phyloP scores from a whole-genome alignment of 2,888 invertebrate species.

The Hetaerina titia region DNA sequence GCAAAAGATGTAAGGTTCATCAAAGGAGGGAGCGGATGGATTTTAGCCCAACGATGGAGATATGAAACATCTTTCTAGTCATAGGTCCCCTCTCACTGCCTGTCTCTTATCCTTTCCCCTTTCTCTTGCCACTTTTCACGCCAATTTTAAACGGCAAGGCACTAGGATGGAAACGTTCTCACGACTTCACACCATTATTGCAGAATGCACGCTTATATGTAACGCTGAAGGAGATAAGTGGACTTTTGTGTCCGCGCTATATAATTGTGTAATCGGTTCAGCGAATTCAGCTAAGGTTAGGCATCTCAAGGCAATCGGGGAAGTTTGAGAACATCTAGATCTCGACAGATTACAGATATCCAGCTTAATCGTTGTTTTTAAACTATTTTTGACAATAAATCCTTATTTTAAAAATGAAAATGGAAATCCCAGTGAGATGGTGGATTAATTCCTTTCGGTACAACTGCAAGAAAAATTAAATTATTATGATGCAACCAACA shows the following conservation, averaged over 20 bases:
- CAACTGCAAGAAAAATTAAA: too few species aligned
- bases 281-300: background rate
- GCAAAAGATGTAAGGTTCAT: background rate
- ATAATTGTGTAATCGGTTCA: background rate
- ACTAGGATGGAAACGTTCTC: background rate
- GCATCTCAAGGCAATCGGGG: background rate
- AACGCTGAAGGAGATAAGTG: background rate
- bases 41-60: background rate
- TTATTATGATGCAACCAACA: too few species aligned
- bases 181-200: background rate
- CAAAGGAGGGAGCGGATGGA: background rate
- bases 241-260: background rate
- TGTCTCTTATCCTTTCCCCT: background rate
- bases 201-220: conserved; percentile 21
- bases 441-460: too few species aligned
- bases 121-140: background rate
- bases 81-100: too few species aligned
- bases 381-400: background rate
- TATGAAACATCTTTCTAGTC: too few species aligned
- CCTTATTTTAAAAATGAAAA: background rate
- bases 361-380: background rate
- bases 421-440: background rate
- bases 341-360: background rate
- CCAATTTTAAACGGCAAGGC: background rate
- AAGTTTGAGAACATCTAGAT: background rate